A percentile compares a stretch with the other conserved stretches of the same genome.
These are phyloP conservation scores for Calephelis virginiensis DNA, from an alignment of 1,140 invertebrate genomes.

Conservation along the genomic window DNA sequence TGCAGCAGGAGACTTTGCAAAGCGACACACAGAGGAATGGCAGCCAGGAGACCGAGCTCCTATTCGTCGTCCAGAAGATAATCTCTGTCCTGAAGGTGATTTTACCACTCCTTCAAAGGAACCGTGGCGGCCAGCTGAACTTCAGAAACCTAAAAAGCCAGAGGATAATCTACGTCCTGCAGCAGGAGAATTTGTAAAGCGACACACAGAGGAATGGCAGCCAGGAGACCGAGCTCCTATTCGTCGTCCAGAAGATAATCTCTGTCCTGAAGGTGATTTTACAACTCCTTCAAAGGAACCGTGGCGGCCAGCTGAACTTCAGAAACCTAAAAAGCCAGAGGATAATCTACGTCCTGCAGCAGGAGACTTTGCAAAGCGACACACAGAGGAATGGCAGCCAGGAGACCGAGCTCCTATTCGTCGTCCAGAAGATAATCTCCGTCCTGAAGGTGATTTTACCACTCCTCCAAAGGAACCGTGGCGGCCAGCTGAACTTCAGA, in stretches of 20 bases:
- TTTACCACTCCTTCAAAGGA: too few species aligned
- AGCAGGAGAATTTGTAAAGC: too few species aligned
- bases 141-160: slow-evolving; percentile 44
- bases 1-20: too few species aligned
- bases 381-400: slow-evolving; percentile 67
- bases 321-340: slow-evolving; percentile 47
- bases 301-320: slow-evolving; percentile 51
- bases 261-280: too few species aligned
- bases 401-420: slow-evolving; percentile 75
- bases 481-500: slow-evolving; percentile 45
- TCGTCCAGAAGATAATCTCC: slow-evolving; percentile 56
- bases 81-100: too few species aligned
- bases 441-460: too few species aligned
- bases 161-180: slow-evolving; percentile 70
- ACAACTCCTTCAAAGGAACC: slow-evolving; percentile 69
- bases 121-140: slow-evolving; percentile 58
- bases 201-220: slow-evolving; percentile 77
- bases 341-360: slow-evolving; percentile 80
- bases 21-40: slow-evolving; percentile 75
- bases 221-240: slow-evolving; percentile 28
- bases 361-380: slow-evolving; percentile 79
- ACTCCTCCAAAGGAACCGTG: slow-evolving; percentile 73
- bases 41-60: slow-evolving; percentile 24
- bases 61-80: too few species aligned
- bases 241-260: slow-evolving; percentile 64